Base-by-base conservation (phyloP, 2,797 vertebrate species). In the Rhynchotus rufescens region DNA sequence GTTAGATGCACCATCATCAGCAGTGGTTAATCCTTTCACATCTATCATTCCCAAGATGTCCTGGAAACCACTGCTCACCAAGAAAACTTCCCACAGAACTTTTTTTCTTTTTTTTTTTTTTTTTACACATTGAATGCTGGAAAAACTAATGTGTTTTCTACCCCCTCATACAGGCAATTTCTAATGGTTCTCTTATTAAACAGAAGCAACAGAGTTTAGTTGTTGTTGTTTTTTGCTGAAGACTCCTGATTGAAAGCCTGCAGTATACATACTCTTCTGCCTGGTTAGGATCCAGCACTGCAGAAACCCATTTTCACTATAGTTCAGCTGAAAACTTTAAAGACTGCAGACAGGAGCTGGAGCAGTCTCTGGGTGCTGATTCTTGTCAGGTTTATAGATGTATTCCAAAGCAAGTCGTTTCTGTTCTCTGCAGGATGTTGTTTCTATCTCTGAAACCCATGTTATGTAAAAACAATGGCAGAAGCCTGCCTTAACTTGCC, bases 361-460 rank as follows among this genome's bases (percentile, higher is more conserved):
- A 96, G 92, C 88, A 86, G 95, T 94, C 90, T 97, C 95, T 95
- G 90, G 90, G 94, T 95, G 92, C 96, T 95, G 87, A 95, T 95
- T 95, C 93, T 93, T 95, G 93, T 97, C 95, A 96, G 86, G 89
- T 95, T 97, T 96, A 95, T 96, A 92, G 95, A 96, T 96, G 92
- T 91, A 92, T 96, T 96, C 84, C 89, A 90, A 95, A 94, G 95
- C 90, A 97, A 96, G 94, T 92, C 0, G 23, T 95, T 96, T 94
- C 94, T 96, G 86, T 90, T 95, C 92, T 96, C 95, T 92, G 94
- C 92, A 95, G 95, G 96, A 93, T 95, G 96, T 86, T 92, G 57
- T 79, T 95, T 95, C 95, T 93, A 56, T 90, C 89, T 94, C 90
- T 89, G 71, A 94, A 81, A 91, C 81, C 87, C 84, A 67, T 49